Conservation (phyloP, 2,113 vertebrate genomes). For the Clinocottus analis region DNA sequence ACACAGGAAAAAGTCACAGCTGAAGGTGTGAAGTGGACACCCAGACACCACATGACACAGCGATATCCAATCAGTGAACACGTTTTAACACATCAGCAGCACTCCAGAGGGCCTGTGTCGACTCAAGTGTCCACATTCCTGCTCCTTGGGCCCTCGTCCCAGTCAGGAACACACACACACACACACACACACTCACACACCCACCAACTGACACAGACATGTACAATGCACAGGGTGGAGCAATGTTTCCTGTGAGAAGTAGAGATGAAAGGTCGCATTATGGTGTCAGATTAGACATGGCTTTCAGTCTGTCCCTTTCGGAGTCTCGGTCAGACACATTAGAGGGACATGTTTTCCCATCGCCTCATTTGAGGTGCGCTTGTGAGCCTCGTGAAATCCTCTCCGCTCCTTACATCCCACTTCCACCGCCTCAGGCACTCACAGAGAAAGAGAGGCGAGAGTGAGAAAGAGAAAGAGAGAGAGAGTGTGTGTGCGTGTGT, state of each 20-base stretch:
- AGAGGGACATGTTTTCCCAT: slow-evolving; percentile 72
- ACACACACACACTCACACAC: slow-evolving; percentile 29
- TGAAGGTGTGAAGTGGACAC: slow-evolving; percentile 74
- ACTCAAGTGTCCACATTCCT: slow-evolving; percentile 74
- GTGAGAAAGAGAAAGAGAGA: slow-evolving; percentile 56
- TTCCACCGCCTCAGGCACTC: slow-evolving; percentile 72
- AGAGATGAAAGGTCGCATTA: slow-evolving; percentile 76
- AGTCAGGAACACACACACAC: slow-evolving; percentile 29
- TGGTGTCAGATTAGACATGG: slow-evolving; percentile 69
- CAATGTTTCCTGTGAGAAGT: slow-evolving; percentile 64
- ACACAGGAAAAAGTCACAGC: slow-evolving; percentile 63
- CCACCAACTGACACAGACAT: slow-evolving; percentile 17
- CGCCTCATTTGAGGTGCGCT: slow-evolving; percentile 75
- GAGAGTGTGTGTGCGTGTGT: slow-evolving; percentile 6
- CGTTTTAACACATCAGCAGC: slow-evolving; percentile 77
- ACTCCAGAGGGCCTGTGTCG: slow-evolving; percentile 54
- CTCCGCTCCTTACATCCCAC: slow-evolving; percentile 71
- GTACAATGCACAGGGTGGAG: slow-evolving; percentile 54
- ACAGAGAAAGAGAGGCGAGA: slow-evolving; percentile 57
- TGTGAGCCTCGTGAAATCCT: slow-evolving; percentile 74
- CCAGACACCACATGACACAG: slow-evolving; percentile 65
- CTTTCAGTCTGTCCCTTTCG: slow-evolving; percentile 60
- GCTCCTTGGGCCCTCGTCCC: slow-evolving; percentile 36
- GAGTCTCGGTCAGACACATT: slow-evolving; percentile 66
- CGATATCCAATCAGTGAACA: slow-evolving; percentile 71